These are phyloP conservation scores for Flexamia atlantica DNA, from an alignment of 2,888 invertebrate genomes.

Conservation along the genomic window DNA sequence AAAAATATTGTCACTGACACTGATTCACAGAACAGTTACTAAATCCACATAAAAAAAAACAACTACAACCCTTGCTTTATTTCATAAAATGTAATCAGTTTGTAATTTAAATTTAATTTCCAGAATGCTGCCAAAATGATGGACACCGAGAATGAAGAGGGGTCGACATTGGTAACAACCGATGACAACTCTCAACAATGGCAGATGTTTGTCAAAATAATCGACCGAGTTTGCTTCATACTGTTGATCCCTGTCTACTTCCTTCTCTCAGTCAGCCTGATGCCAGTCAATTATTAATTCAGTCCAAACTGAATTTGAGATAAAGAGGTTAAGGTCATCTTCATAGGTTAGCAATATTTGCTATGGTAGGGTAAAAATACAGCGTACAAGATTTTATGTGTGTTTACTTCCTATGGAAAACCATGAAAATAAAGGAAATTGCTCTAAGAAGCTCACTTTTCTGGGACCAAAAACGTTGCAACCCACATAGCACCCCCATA, in stretches of 20 bases:
- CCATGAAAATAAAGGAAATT: no score
- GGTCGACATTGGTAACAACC: conserved; percentile 10
- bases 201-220: conserved; percentile 42
- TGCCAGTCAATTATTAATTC: conserved; percentile 27
- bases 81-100: no score
- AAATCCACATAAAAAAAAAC: no score
- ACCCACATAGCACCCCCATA: no score
- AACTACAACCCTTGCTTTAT: no score
- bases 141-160: conserved; percentile 51
- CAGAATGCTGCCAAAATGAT: conserved; percentile 44
- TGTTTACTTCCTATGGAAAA: no score
- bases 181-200: conserved; percentile 41
- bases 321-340: background rate
- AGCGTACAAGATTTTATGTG: no score
- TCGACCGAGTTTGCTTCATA: conserved; percentile 33
- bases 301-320: conserved; percentile 16
- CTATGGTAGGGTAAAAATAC: background rate
- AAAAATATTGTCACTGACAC: no score
- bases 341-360: conserved; percentile 20
- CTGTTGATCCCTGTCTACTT: conserved; percentile 26
- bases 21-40: no score
- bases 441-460: no score
- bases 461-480: no score
- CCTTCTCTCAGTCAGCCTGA: conserved; percentile 19
- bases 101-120: background rate